Conservation (phyloP, 2,113 vertebrate genomes). For the Pelmatolapia mariae region DNA sequence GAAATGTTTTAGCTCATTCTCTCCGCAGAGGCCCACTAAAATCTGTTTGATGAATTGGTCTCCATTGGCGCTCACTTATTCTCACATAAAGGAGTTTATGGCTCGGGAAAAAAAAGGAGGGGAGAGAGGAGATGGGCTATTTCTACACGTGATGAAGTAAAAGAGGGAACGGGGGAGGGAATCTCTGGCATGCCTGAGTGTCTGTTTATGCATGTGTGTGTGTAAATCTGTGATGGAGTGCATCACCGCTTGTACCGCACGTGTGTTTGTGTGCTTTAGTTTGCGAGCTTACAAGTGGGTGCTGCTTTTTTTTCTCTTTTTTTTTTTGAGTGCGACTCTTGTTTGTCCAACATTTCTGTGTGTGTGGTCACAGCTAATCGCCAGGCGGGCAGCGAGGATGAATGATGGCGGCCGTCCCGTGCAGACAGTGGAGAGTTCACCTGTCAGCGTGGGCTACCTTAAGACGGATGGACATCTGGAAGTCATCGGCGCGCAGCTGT, state of each 20-base stretch:
- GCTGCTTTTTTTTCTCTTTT: background rate
- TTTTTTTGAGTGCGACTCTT: background rate
- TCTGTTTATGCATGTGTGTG: background rate
- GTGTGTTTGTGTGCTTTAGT: background rate
- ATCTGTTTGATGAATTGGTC: conserved; percentile 57
- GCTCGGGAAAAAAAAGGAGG: background rate
- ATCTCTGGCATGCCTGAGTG: background rate
- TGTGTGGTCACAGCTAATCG: conserved; percentile 46
- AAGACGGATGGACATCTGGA: conserved; percentile 71
- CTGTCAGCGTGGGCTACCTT: conserved; percentile 62
- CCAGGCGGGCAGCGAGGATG: conserved; percentile 27
- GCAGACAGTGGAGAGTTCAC: conserved; percentile 65
- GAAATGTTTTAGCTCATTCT: conserved; percentile 5
- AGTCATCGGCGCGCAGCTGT: conserved; percentile 52
- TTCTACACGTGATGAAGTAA: conserved; percentile 26
- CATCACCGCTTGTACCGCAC: background rate
- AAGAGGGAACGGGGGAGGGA: background rate
- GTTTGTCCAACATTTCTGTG: conserved; percentile 19
- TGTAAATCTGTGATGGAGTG: background rate
- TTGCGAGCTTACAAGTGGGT: background rate
- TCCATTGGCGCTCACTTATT: conserved; percentile 59
- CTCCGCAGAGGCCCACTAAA: conserved; percentile 33
- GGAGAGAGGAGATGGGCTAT: background rate
- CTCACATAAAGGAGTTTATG: conserved; percentile 61
- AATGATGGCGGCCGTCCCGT: conserved; percentile 38